Percentiles rank a stretch among this genome's conserved stretches.
These are phyloP conservation scores for Elegia similella DNA, from an alignment of 2,888 invertebrate genomes.

Conservation along the genomic window DNA sequence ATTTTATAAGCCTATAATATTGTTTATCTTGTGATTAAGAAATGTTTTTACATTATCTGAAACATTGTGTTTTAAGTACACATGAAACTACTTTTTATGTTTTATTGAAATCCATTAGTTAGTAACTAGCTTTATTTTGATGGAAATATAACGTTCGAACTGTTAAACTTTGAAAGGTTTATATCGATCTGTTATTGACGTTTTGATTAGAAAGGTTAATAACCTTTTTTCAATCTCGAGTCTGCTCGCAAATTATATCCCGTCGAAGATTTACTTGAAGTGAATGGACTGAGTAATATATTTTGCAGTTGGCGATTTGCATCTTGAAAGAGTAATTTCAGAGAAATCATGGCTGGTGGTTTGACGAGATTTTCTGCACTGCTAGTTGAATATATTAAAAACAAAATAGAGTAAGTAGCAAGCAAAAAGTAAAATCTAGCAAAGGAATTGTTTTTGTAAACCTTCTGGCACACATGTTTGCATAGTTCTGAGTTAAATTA, in stretches of 20 bases:
- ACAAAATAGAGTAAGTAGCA: not conserved
- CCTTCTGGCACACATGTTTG: too few species aligned
- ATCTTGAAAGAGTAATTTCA: conserved; percentile 38
- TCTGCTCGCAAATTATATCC: conserved; percentile 21
- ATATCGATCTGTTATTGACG: not conserved
- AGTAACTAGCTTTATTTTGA: too few species aligned
- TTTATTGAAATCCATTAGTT: too few species aligned
- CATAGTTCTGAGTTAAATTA: too few species aligned
- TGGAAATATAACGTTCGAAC: too few species aligned
- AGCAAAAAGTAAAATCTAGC: too few species aligned
- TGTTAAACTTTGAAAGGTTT: not conserved
- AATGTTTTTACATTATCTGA: not conserved
- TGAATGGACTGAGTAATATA: conserved; percentile 22
- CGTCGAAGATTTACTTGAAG: conserved; percentile 19
- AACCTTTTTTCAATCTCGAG: conserved; percentile 39
- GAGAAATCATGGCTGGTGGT: conserved; percentile 33
- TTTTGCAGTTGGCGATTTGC: conserved; percentile 34
- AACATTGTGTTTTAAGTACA: not conserved
- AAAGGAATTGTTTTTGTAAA: too few species aligned
- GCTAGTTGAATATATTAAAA: not conserved
- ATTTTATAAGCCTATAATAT: not conserved
- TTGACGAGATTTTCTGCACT: conserved; percentile 30
- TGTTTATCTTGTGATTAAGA: not conserved
- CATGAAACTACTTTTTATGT: too few species aligned
- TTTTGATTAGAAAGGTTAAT: conserved; percentile 35